These are phyloP conservation scores for Dinomys branickii DNA, from an alignment of 2,113 vertebrate species.

Conservation along the genomic window DNA sequence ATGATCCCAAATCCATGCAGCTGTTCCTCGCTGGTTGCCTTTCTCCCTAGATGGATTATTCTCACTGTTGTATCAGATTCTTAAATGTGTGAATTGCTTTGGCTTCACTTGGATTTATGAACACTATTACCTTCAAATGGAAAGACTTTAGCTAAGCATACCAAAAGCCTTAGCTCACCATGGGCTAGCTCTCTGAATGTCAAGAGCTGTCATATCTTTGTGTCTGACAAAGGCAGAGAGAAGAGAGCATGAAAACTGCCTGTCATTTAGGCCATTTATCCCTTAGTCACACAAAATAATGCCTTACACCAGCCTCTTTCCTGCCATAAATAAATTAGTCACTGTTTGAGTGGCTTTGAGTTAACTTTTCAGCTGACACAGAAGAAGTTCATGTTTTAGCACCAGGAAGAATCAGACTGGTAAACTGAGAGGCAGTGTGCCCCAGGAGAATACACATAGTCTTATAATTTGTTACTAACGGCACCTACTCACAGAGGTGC, in stretches of 20 bases:
- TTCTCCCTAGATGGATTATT: background rate
- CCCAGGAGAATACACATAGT: background rate
- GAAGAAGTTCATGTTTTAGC: background rate
- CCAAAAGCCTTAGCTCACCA: background rate
- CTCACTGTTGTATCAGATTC: constrained; percentile 1
- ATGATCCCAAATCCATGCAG: background rate
- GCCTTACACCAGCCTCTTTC: background rate
- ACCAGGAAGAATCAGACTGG: background rate
- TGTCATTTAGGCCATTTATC: background rate
- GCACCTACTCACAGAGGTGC: background rate
- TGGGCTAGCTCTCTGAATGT: background rate
- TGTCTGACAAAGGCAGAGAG: background rate
- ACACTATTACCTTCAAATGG: background rate
- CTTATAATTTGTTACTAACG: background rate
- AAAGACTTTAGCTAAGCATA: background rate
- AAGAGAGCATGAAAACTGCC: background rate
- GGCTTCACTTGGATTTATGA: background rate
- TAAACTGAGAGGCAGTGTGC: background rate
- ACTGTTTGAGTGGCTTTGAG: background rate
- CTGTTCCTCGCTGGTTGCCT: background rate
- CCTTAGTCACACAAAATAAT: background rate
- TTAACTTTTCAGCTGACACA: background rate
- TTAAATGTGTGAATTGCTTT: background rate
- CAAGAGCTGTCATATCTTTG: background rate
- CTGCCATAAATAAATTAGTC: background rate